Base-by-base conservation (phyloP, 2,888 invertebrate genomes). In the Microplitis deprimator region DNA sequence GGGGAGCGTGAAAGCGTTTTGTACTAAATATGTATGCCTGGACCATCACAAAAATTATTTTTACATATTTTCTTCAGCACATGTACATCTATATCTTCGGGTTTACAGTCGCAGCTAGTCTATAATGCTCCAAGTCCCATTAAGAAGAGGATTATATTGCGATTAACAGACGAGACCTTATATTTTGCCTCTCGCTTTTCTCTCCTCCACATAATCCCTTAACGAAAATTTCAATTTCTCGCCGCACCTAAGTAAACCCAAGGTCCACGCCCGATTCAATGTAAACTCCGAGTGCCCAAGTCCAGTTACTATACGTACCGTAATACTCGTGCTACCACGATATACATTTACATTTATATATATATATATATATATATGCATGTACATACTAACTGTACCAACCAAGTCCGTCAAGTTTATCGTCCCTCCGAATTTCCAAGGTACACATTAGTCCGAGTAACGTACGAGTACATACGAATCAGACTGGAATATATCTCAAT, bases 191-290 rank as follows among this genome's bases (percentile, higher is more conserved):
- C 80, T 81, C 80, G 29, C 67, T 65, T 29, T 29, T 3, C 29
- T 29, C 29, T 29, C 4, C 59, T 38, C 20, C 80, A 80, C 78
- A 83, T 88, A 87, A 89, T 88, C 88, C 88, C 85, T 87, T 87
- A 84, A 86, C 85, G 87, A 88, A 89, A 89, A 88, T 89, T 89
- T 86, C 88, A 88, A 89, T 88, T 88, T 89, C 87, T 87, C 86
- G 82, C 84, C 83, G 83, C 83, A 84, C 85, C 86, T 86, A 86
- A 87, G 86, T 84, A 87, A 87, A 87, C 85, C 81, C 74, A 77
- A 75, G 68, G 80, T 77, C 75, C 82, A 75, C 73, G 62, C 68
- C 68, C 40, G 67, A 68, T 72, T 67, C 68, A 65, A 65, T 65
- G 29, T 65, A 38, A 65, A 65, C 17, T n/a, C 1, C 73, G 62